Evolutionary conservation across 2,888 invertebrate species (phyloP).

Genomic region (Ischnura elegans): DNA sequence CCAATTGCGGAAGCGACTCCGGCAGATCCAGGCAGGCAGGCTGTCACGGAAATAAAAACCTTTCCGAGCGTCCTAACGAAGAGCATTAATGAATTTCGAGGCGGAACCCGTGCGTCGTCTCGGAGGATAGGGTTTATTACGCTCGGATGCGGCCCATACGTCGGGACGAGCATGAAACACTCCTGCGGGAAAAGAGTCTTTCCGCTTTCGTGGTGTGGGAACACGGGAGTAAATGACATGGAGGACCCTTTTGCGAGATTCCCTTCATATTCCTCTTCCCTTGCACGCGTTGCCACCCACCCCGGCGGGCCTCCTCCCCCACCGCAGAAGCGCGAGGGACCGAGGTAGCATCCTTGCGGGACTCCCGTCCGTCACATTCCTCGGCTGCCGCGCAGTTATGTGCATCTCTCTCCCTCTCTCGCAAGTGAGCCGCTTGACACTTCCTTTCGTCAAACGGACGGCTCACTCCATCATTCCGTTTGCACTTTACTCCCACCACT

Average conservation of each 20-base stretch:
- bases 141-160: neutral
- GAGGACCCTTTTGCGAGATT: neutral
- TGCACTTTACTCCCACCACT: too few species aligned
- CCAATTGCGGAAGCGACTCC: neutral
- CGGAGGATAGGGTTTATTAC: neutral
- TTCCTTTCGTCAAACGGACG: conserved; percentile 63
- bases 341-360: neutral
- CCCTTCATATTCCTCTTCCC: neutral
- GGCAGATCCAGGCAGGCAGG: neutral
- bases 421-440: conserved; percentile 56
- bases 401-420: conserved; percentile 12
- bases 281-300: neutral
- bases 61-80: neutral
- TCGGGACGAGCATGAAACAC: neutral
- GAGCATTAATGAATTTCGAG: neutral
- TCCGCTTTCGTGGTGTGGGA: neutral
- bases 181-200: neutral
- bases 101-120: neutral
- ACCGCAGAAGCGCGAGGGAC: neutral
- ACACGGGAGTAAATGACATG: neutral
- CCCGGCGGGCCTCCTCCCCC: neutral
- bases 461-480: conserved; percentile 40
- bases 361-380: conserved; percentile 51
- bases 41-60: neutral
- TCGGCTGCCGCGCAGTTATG: neutral